Conservation (phyloP, 1,140 invertebrate genomes). For the Zophobas atratus region DNA sequence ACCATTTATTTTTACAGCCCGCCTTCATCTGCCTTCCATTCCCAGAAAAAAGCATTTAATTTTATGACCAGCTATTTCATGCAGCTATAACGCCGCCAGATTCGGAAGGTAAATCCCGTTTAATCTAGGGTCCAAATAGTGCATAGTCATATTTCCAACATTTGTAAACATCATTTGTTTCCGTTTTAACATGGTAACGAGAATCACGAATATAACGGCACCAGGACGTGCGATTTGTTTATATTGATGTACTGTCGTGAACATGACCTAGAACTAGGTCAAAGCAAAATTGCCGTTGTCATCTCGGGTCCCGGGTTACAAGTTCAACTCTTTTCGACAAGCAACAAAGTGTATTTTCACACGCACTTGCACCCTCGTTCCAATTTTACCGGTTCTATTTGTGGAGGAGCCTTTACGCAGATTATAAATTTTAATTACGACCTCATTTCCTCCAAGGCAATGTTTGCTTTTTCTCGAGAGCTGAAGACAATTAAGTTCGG, state of each 20-base stretch:
- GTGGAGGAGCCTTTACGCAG: slow-evolving; percentile 12
- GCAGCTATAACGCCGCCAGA: not conserved
- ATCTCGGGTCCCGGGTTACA: slow-evolving; percentile 3
- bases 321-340: not conserved
- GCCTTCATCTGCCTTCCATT: not conserved
- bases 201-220: slow-evolving; percentile 40
- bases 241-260: slow-evolving; percentile 42
- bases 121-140: slow-evolving; percentile 36
- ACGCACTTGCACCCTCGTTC: slow-evolving; percentile 18
- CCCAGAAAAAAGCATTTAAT: slow-evolving; percentile 12
- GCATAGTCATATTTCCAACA: slow-evolving; percentile 39
- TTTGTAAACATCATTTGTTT: slow-evolving; percentile 42
- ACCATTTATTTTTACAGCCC: not conserved
- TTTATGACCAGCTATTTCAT: not conserved
- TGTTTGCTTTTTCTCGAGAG: slow-evolving; percentile 27
- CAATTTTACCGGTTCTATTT: slow-evolving; percentile 27
- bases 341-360: not conserved
- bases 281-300: slow-evolving; percentile 23
- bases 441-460: slow-evolving; percentile 21
- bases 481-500: slow-evolving; percentile 31
- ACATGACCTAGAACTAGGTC: slow-evolving; percentile 34
- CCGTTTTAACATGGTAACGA: slow-evolving; percentile 41
- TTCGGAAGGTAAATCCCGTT: slow-evolving; percentile 22
- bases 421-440: slow-evolving; percentile 39
- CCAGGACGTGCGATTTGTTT: slow-evolving; percentile 34